Evolutionary conservation across 2,797 vertebrate species (phyloP).

Genomic region (Darevskia nairensis): DNA sequence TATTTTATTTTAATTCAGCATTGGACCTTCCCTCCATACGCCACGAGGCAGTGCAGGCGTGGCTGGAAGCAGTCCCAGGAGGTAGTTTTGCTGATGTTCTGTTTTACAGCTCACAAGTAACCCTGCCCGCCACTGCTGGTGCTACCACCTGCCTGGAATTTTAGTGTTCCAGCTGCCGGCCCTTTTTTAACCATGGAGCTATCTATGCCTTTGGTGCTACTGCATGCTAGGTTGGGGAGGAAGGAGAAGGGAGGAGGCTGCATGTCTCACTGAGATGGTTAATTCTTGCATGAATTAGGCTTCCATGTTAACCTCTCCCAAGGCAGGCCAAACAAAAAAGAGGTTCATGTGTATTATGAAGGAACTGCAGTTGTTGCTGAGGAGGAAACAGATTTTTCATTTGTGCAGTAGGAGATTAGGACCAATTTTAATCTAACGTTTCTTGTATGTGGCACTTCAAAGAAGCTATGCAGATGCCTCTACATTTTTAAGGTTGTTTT

Average conservation of each 20-base stretch:
- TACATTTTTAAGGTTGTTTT: neutral
- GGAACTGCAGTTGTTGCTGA: neutral
- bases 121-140: slow-evolving; percentile 68
- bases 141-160: slow-evolving; percentile 69
- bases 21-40: slow-evolving; percentile 90
- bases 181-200: slow-evolving; percentile 74
- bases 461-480: neutral
- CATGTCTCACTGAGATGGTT: slow-evolving; percentile 66
- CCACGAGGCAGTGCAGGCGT: slow-evolving; percentile 95
- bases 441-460: neutral
- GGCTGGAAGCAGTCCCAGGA: slow-evolving; percentile 98
- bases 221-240: slow-evolving; percentile 72
- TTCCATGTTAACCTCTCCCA: slow-evolving; percentile 19
- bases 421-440: neutral
- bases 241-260: slow-evolving; percentile 64
- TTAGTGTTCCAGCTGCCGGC: slow-evolving; percentile 77
- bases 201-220: slow-evolving; percentile 63
- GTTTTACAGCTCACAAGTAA: slow-evolving; percentile 74
- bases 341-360: neutral
- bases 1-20: slow-evolving; percentile 85
- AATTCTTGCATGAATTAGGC: slow-evolving; percentile 71
- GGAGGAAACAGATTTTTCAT: neutral
- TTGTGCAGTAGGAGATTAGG: neutral
- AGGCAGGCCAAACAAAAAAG: slow-evolving; percentile 35
- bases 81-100: slow-evolving; percentile 88